phyloP scores from a whole-genome alignment of 1,140 invertebrate species.

The Harpegnathos saltator region DNA sequence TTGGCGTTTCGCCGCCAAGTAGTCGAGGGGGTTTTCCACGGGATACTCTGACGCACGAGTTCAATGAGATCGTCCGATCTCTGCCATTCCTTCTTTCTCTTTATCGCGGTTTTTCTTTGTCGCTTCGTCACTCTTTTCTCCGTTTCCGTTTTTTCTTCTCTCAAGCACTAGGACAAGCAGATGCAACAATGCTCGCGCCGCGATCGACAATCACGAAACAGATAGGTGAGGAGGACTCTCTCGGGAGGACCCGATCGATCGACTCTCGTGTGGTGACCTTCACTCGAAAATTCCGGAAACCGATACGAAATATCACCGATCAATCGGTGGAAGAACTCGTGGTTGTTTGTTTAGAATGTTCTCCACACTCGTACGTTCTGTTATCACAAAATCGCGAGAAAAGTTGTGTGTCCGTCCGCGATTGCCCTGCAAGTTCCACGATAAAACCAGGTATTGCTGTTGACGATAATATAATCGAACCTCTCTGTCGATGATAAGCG shows the following conservation, averaged over 20 bases:
- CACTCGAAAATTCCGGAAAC: constrained; percentile 4
- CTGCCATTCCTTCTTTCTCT: background rate
- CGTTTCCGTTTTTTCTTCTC: background rate
- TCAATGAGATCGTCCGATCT: background rate
- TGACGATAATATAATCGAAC: constrained; percentile 20
- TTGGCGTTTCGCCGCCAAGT: background rate
- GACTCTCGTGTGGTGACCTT: background rate
- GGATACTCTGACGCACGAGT: background rate
- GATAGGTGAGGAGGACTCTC: too few relatives aligned
- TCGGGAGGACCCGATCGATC: background rate
- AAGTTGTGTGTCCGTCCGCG: background rate
- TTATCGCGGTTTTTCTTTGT: background rate
- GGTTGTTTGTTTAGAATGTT: constrained; percentile 3
- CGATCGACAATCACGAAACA: too few relatives aligned
- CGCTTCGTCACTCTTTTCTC: background rate
- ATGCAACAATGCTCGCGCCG: too few relatives aligned
- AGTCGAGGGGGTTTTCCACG: background rate
- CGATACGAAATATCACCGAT: background rate
- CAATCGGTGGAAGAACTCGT: background rate
- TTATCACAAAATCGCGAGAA: constrained; percentile 53
- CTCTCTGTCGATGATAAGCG: background rate
- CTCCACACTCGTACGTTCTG: too few relatives aligned
- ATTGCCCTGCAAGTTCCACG: background rate
- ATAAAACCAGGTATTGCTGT: constrained; percentile 2
- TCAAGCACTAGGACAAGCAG: too few relatives aligned